Evolutionary conservation across 2,888 invertebrate species (phyloP).

Genomic region (Epistrophella euchroma): DNA sequence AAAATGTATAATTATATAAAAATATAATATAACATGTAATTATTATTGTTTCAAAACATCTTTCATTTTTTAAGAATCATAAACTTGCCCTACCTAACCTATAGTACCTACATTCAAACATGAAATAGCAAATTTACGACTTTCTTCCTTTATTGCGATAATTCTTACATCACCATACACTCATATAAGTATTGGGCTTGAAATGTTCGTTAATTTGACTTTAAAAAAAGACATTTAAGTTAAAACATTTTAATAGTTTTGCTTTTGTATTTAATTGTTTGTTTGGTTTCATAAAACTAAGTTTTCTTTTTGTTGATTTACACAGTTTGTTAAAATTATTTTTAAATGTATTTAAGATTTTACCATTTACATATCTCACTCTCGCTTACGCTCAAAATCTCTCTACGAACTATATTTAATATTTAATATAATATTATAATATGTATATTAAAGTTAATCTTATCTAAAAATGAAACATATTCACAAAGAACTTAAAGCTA

Average conservation of each 20-base stretch:
- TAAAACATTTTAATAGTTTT: constrained; percentile 8
- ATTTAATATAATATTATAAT: constrained; percentile 18
- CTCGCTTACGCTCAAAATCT: constrained; percentile 59
- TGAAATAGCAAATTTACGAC: too few species aligned
- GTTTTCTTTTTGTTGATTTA: constrained; percentile 46
- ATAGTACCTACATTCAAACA: too few species aligned
- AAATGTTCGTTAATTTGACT: too few species aligned
- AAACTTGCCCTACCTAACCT: too few species aligned
- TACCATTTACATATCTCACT: constrained; percentile 59
- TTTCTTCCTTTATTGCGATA: too few species aligned
- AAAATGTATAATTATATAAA: too few species aligned
- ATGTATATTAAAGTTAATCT: constrained; percentile 54
- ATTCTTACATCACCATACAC: too few species aligned
- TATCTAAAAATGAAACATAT: constrained; percentile 63
- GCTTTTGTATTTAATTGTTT: constrained; percentile 18
- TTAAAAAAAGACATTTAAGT: not conserved
- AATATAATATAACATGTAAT: too few species aligned
- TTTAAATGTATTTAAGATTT: constrained; percentile 21
- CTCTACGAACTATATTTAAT: constrained; percentile 45
- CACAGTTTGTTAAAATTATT: constrained; percentile 42
- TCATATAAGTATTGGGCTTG: too few species aligned
- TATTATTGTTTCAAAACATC: too few species aligned
- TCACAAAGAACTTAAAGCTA: constrained; percentile 62
- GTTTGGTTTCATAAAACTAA: constrained; percentile 19
- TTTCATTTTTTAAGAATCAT: too few species aligned